These are phyloP conservation scores for Esperia sulphurella DNA, from an alignment of 2,888 invertebrate species.

Conservation along the genomic window DNA sequence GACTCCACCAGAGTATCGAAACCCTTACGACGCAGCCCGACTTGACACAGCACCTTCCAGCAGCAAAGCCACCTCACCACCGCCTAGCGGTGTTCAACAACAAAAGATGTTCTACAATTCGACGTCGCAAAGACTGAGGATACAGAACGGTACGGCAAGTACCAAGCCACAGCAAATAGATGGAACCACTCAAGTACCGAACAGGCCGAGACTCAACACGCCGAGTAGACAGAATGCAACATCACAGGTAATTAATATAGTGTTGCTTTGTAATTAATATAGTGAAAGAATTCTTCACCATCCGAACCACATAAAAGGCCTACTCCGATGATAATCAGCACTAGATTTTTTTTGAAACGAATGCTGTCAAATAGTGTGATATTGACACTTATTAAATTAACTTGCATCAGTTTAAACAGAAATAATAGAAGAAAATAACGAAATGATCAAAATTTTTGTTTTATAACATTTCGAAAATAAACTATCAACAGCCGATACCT, in stretches of 20 bases:
- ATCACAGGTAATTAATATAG: neutral
- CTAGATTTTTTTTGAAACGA: too few species aligned
- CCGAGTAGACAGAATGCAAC: neutral
- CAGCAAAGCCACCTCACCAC: constrained; percentile 7
- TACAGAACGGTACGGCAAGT: neutral
- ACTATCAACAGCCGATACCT: too few species aligned
- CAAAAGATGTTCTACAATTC: constrained; percentile 7
- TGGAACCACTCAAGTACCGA: neutral
- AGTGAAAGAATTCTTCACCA: too few species aligned
- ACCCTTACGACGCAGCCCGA: constrained; percentile 25
- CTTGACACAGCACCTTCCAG: constrained; percentile 10
- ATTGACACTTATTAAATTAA: too few species aligned
- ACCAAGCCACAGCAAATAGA: neutral
- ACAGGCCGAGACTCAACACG: neutral
- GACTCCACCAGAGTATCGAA: constrained; percentile 48
- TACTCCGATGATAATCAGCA: too few species aligned
- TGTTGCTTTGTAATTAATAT: too few species aligned
- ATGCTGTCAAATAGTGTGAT: too few species aligned
- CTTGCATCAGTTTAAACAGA: too few species aligned
- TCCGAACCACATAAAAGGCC: too few species aligned
- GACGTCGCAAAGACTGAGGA: neutral
- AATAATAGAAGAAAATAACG: too few species aligned
- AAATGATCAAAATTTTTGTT: too few species aligned
- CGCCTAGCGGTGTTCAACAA: constrained; percentile 4
- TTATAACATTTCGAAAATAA: too few species aligned